Base-by-base conservation (phyloP, 2,888 invertebrate genomes). In the Conops quadrifasciatus region DNA sequence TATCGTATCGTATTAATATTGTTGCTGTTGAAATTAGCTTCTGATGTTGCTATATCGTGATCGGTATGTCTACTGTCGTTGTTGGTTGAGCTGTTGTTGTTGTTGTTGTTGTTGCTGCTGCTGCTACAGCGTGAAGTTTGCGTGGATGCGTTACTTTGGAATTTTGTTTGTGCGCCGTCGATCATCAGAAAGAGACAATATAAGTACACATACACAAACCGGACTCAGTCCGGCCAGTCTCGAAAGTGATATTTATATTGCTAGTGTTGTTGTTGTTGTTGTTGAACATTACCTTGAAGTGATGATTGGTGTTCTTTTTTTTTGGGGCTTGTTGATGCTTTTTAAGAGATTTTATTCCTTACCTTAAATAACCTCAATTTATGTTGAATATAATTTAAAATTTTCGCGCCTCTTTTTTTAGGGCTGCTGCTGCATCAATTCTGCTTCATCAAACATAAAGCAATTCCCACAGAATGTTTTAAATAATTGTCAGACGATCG, bases 21-120 rank as follows among this genome's bases (percentile, higher is more conserved):
- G 66, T 66, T 60, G 68, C 70, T 69, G 70, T 67, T 71, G 63
- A 69, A 65, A 69, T 66, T 67, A 62, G 67, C 65, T 67, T 70
- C 70, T 72, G 62, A 58, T 58, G 71, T 66, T 56, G 58, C 63
- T 62, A 53, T 67, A n/a, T 59, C 65, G 53, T 56, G 53, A 9
- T 21, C 43, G 56, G 5, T 36, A 36, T 9, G 9, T 36, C 36
- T 36, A 36, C 28, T 26, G 45, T 45, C 16, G 43, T 24, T 24
- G 56, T 67, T 19, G n/a, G 2, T 15, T 15, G 36, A 24, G 3
- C 24, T 19, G 28, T 1, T 28, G 24, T 58, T 24, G 4, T 56
- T 24, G 21, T 56, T 19, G 45, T 45, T 45, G 9, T 45, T 45
- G 15, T 28, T 24, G 24, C 13, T 49, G 64, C 49, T 11, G 36